phyloP scores from a whole-genome alignment of 2,113 vertebrate genomes.

The Podarcis raffonei region DNA sequence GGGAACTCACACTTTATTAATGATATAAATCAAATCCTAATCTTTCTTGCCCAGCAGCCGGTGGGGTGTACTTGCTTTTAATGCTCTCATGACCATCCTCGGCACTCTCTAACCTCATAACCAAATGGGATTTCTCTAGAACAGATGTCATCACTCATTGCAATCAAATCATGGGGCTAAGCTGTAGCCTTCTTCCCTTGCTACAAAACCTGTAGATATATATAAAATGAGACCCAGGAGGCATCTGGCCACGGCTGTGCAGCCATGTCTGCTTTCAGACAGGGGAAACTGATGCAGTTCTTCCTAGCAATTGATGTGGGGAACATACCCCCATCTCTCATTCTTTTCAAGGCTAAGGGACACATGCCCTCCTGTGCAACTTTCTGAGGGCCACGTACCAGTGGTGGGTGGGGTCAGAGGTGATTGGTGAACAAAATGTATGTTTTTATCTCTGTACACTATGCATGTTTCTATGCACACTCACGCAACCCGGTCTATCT shows the following conservation, averaged over 20 bases:
- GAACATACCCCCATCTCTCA: not conserved
- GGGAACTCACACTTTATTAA: slow-evolving; percentile 14
- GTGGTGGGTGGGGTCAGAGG: too few species aligned
- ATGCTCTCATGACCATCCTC: slow-evolving; percentile 10
- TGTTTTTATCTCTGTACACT: too few species aligned
- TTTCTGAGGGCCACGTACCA: too few species aligned
- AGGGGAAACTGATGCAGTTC: not conserved
- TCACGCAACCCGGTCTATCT: too few species aligned
- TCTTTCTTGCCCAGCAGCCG: slow-evolving; percentile 6
- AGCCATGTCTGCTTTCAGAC: not conserved
- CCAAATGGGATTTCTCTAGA: slow-evolving; percentile 4
- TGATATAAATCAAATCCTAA: slow-evolving; percentile 34
- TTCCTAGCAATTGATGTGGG: not conserved
- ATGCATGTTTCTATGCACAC: too few species aligned
- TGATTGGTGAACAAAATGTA: too few species aligned
- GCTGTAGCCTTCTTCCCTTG: not conserved
- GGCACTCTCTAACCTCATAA: not conserved
- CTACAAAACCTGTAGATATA: not conserved
- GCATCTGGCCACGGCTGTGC: not conserved
- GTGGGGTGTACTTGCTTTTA: slow-evolving; percentile 18
- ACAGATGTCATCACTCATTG: slow-evolving; percentile 12
- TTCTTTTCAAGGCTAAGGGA: too few species aligned
- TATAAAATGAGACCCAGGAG: not conserved
- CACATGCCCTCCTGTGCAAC: too few species aligned
- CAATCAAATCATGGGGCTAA: slow-evolving; percentile 2